Conservation (phyloP, 2,888 invertebrate genomes). For the Eubasilissa splendida region DNA sequence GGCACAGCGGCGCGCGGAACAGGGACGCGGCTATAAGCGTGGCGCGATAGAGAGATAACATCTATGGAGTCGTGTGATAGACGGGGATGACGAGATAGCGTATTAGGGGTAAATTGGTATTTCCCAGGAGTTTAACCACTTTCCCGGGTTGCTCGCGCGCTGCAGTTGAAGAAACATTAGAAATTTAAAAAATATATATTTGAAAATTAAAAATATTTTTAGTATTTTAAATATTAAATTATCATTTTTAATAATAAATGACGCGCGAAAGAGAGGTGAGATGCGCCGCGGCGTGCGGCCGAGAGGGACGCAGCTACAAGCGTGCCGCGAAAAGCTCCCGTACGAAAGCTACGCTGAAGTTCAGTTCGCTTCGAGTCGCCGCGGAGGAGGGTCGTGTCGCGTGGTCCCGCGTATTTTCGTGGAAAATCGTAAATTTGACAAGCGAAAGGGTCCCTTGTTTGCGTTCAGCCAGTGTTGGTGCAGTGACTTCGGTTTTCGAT, state of each 20-base stretch:
- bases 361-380: slow-evolving; percentile 51
- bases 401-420: slow-evolving; percentile 2
- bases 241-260: not conserved
- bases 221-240: not conserved
- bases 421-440: slow-evolving; percentile 43
- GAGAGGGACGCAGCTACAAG: slow-evolving; percentile 38
- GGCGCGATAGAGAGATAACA: slow-evolving; percentile 47
- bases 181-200: not conserved
- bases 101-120: slow-evolving; percentile 40
- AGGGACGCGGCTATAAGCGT: slow-evolving; percentile 43
- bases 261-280: slow-evolving; percentile 24
- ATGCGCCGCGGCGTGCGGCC: not conserved
- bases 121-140: slow-evolving; percentile 32
- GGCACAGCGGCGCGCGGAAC: not conserved
- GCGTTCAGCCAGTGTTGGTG: slow-evolving; percentile 36
- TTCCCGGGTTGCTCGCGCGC: slow-evolving; percentile 1
- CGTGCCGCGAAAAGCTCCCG: slow-evolving; percentile 56
- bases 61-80: slow-evolving; percentile 45
- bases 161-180: not conserved
- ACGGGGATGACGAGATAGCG: slow-evolving; percentile 43
- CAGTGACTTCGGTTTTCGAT: slow-evolving; percentile 13
- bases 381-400: slow-evolving; percentile 30
- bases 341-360: slow-evolving; percentile 47
- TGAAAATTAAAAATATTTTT: not conserved
- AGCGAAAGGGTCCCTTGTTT: slow-evolving; percentile 40